Base-by-base conservation (phyloP, 1,140 invertebrate genomes). In the Pseudachorutes palmiensis region DNA sequence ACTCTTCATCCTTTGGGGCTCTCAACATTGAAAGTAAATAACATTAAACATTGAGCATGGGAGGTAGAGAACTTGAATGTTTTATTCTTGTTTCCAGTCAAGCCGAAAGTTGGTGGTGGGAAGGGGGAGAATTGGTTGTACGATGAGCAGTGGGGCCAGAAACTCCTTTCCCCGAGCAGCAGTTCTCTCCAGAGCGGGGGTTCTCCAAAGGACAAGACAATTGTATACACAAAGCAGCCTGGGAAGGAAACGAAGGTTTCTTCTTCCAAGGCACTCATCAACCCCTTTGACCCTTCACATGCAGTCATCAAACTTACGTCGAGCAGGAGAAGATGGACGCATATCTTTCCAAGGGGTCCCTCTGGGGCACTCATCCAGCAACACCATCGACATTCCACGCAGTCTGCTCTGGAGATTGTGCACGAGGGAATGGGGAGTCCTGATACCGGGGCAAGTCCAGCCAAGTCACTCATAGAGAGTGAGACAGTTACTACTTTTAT, bases 241-340 rank as follows among this genome's bases (percentile, higher is more conserved):
- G n/a, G n/a, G n/a, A 67, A 67, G 36, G 72, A 73, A 70, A 79
- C 85, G 19, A 81, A 84, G 33, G 78, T 87, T 19, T 86, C 87
- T 0, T 86, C 87, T 0, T 86, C 87, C 2, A 80, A 88, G 64
- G 89, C 89, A 1, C 80, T 92, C 9, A 92, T 98, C 66, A 98
- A 98, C 81, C 97, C 97, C 0, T 98, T 99, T 79, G 93, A 97
- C 78, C 95, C 95, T 0, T 94, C 93, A 0, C 91, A 96, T 76
- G 92, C 97, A 64, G 94, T 92, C 33, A 94, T 98, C 62, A 97
- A 97, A 78, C 80, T 98, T 57, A 98, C 96, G 0, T 97, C 94
- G 58, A 98, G 98, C 79, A 82, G 97, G 59, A 81, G 95, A 58
- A 82, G 97, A 62, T 99, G 97, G 97, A 97, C 94, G 3, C 96